phyloP scores from a whole-genome alignment of 2,888 invertebrate species.

The Aphidius colemani region DNA sequence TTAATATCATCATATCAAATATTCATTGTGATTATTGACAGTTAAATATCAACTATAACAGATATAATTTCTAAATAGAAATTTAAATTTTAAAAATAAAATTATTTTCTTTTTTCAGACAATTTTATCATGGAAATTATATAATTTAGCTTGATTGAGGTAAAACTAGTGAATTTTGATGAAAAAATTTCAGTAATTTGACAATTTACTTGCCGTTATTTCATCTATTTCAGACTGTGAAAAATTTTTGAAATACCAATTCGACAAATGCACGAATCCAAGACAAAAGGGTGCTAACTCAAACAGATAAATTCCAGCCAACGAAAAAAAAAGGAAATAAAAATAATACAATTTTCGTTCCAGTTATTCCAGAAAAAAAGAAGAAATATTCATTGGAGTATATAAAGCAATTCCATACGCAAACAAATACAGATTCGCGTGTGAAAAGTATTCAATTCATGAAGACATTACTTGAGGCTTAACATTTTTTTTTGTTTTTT shows the following conservation, averaged over 20 bases:
- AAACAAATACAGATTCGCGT: background rate
- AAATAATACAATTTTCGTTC: too few species aligned
- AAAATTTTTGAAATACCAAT: background rate
- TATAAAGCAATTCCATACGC: background rate
- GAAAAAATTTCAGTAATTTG: constrained; percentile 4
- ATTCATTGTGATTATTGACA: too few species aligned
- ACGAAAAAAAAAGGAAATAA: too few species aligned
- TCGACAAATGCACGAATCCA: background rate
- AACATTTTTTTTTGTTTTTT: too few species aligned
- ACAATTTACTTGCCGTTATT: constrained; percentile 11
- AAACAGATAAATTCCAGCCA: background rate
- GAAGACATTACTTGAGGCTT: constrained; percentile 15
- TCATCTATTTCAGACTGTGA: too few species aligned
- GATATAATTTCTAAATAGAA: too few species aligned
- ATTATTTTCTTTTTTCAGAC: too few species aligned
- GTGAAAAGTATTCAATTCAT: constrained; percentile 13
- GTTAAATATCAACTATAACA: too few species aligned
- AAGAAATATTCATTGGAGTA: background rate
- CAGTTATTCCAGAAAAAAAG: background rate
- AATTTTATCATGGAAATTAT: too few species aligned
- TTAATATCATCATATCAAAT: too few species aligned
- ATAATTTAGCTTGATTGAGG: too few species aligned
- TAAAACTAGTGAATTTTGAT: background rate
- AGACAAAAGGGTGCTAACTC: background rate
- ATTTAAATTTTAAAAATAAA: too few species aligned